phyloP scores from a whole-genome alignment of 2,113 vertebrate species.

The Myiozetetes cayanensis region DNA sequence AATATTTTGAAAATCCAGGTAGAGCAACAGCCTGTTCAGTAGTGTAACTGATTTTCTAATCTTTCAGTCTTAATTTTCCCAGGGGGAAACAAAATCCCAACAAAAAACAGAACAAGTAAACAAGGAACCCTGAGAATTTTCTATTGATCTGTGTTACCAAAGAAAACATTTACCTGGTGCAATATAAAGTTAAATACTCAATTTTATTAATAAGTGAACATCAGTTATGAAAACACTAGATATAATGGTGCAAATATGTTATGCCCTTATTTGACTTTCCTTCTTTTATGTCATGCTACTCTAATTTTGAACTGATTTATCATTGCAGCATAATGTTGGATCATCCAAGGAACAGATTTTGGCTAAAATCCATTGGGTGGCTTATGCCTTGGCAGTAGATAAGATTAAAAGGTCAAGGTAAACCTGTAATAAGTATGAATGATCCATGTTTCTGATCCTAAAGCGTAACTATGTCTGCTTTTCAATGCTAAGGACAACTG shows the following conservation, averaged over 20 bases:
- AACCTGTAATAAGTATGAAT: neutral
- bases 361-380: neutral
- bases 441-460: neutral
- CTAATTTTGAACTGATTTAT: neutral
- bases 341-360: neutral
- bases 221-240: neutral
- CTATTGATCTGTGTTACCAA: neutral
- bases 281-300: neutral
- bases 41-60: neutral
- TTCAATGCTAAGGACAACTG: neutral
- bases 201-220: neutral
- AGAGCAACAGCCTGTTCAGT: neutral
- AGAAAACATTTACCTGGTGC: neutral
- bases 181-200: neutral
- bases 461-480: neutral
- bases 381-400: neutral
- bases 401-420: neutral
- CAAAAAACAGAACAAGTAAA: neutral
- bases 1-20: neutral
- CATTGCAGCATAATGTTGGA: neutral
- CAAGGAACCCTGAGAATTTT: neutral
- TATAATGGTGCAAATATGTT: neutral
- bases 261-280: neutral
- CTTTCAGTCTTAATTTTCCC: neutral
- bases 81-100: neutral